A percentile compares a stretch with the other conserved stretches of the same genome.
Evolutionary conservation across 2,797 vertebrate species (phyloP).

Genomic region (Peromyscus eremicus): DNA sequence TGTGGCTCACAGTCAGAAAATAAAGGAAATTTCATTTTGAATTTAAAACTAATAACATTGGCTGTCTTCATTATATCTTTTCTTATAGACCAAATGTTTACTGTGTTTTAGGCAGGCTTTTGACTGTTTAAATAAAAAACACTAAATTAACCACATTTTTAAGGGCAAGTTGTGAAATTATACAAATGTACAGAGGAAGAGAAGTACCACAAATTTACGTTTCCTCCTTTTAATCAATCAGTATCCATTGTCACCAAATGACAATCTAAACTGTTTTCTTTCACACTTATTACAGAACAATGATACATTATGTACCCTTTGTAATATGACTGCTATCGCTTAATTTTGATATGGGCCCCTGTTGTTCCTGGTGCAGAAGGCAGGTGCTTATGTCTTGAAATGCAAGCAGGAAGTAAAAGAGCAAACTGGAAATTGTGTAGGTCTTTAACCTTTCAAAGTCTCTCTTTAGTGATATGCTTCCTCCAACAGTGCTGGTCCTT

Average conservation of each 20-base stretch:
- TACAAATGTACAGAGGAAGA: neutral
- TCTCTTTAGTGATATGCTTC: neutral
- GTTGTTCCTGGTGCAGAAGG: neutral
- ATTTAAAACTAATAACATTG: neutral
- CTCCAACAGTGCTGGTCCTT: neutral
- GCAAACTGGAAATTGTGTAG: neutral
- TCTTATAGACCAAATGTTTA: neutral
- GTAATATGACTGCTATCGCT: neutral
- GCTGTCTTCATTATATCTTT: neutral
- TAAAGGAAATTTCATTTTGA: neutral
- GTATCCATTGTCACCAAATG: neutral
- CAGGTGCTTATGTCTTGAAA: neutral
- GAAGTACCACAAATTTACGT: neutral
- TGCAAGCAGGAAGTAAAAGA: neutral
- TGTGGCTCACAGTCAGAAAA: neutral
- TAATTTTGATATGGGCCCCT: neutral
- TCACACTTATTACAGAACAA: neutral
- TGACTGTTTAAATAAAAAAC: neutral
- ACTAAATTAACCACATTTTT: neutral
- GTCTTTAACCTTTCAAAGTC: neutral
- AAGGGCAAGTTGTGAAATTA: neutral
- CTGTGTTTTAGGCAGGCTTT: neutral
- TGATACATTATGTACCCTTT: neutral
- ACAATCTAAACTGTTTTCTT: neutral
- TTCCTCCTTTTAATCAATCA: neutral